Conservation (phyloP, 2,113 vertebrate species). For the Cyanoliseus patagonus region DNA sequence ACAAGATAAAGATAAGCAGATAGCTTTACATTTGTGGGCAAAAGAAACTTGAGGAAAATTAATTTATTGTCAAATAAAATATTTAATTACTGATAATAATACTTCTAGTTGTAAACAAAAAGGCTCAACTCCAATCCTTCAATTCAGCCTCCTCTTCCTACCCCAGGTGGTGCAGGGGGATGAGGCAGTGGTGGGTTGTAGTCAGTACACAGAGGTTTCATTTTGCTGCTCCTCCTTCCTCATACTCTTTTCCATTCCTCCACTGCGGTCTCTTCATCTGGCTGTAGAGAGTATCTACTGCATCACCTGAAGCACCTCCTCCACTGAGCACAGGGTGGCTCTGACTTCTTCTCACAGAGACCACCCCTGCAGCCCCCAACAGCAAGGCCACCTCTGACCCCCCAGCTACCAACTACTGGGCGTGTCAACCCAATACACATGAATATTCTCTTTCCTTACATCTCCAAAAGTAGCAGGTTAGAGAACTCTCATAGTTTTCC, state of each 20-base stretch:
- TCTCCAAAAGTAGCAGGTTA: background rate
- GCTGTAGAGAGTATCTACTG: background rate
- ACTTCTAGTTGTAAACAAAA: background rate
- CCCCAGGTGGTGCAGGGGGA: background rate
- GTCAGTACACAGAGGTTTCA: background rate
- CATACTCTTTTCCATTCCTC: background rate
- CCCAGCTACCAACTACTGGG: background rate
- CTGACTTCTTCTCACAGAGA: background rate
- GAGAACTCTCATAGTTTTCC: background rate
- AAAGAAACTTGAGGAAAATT: background rate
- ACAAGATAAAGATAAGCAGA: background rate
- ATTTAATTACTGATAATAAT: background rate
- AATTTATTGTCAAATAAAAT: background rate
- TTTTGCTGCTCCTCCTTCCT: background rate
- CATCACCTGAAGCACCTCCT: background rate
- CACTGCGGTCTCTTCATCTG: rapidly evolving
- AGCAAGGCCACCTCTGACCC: background rate
- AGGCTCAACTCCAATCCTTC: background rate
- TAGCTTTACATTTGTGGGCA: background rate
- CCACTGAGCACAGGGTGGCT: background rate
- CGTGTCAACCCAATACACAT: background rate
- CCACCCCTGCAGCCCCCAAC: rapidly evolving
- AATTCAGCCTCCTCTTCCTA: background rate
- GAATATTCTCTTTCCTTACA: background rate
- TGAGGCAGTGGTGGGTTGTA: rapidly evolving